Evolutionary conservation across 2,113 vertebrate species (phyloP).

Genomic region (Taurulus bubalis): DNA sequence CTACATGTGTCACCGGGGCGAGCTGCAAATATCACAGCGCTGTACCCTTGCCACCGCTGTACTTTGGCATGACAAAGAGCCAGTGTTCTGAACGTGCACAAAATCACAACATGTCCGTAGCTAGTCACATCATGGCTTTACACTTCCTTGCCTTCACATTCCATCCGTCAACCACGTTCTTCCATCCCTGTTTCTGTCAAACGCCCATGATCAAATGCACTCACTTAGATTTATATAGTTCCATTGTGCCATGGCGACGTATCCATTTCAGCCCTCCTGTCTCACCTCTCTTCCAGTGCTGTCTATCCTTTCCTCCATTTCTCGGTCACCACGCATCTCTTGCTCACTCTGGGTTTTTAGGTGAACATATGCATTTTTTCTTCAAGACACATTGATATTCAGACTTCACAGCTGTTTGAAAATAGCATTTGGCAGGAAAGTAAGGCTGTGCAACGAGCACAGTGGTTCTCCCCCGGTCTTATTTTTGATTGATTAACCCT

Average conservation of each 20-base stretch:
- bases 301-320: constrained; percentile 18
- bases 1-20: constrained; percentile 73
- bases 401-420: constrained; percentile 55
- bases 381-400: constrained; percentile 42
- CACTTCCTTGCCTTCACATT: constrained; percentile 46
- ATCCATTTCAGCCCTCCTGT: constrained; percentile 55
- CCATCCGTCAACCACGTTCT: constrained; percentile 33
- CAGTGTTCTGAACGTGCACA: constrained; percentile 68
- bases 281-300: constrained; percentile 13
- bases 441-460: background rate
- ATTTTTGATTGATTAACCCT: constrained; percentile 69
- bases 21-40: constrained; percentile 74
- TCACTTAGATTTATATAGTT: constrained; percentile 72
- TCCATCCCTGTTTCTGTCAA: constrained; percentile 67
- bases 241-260: constrained; percentile 58
- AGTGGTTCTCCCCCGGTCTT: constrained; percentile 15
- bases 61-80: constrained; percentile 77
- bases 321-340: constrained; percentile 38
- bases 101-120: constrained; percentile 71
- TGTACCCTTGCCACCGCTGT: constrained; percentile 70
- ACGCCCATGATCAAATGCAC: constrained; percentile 70
- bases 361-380: constrained; percentile 68
- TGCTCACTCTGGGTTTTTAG: constrained; percentile 35
- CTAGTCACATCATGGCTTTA: constrained; percentile 62
- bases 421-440: constrained; percentile 48